Conservation (phyloP, 2,797 vertebrate genomes). For the Cynopterus sphinx region DNA sequence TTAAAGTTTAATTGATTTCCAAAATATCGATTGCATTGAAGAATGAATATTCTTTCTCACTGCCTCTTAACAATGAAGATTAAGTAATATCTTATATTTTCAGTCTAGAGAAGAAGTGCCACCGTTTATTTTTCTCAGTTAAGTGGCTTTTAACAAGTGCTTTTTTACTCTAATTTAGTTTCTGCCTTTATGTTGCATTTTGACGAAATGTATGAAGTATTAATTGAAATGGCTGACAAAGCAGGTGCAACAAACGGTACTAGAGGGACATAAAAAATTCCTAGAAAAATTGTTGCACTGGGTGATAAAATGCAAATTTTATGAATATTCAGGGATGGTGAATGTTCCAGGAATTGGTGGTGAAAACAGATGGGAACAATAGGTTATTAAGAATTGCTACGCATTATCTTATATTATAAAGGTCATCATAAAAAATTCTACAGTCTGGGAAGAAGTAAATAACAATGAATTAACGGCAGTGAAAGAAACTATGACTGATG, state of each 20-base stretch:
- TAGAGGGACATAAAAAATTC: not conserved
- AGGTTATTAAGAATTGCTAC: not conserved
- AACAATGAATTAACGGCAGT: not conserved
- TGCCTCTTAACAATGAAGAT: not conserved
- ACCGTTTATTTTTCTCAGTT: not conserved
- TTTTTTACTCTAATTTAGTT: not conserved
- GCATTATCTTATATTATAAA: not conserved
- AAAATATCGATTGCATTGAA: not conserved
- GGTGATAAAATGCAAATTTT: slow-evolving; percentile 61
- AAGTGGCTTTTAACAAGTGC: not conserved
- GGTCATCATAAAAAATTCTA: not conserved
- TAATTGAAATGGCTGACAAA: not conserved
- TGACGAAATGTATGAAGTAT: not conserved
- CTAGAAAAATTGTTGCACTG: not conserved
- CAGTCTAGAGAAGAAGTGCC: not conserved
- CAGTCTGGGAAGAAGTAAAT: not conserved
- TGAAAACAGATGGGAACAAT: slow-evolving; percentile 46
- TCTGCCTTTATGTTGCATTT: not conserved
- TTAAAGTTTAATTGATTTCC: not conserved
- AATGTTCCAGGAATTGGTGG: not conserved
- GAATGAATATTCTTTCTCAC: not conserved
- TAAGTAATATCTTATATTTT: not conserved
- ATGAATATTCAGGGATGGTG: not conserved
- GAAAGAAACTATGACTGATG: not conserved
- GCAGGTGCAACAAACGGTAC: not conserved